phyloP scores from a whole-genome alignment of 2,113 vertebrate species.

The Alligator sinensis region DNA sequence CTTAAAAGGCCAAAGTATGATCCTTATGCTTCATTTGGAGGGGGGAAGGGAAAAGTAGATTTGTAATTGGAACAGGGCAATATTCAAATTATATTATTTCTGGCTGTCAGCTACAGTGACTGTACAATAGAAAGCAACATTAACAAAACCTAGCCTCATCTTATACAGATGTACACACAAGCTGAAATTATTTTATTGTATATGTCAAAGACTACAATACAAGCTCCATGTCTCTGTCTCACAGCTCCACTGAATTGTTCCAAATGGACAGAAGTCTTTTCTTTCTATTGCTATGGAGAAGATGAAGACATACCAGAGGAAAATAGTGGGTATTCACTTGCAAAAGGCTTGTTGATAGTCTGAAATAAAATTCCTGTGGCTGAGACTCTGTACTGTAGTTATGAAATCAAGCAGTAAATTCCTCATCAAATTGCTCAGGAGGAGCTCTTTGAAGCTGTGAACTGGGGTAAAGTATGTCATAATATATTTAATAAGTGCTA shows the following conservation, averaged over 20 bases:
- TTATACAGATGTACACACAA: background rate
- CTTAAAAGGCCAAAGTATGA: too few relatives aligned
- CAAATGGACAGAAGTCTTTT: slow-evolving; percentile 5
- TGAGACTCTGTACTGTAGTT: slow-evolving; percentile 22
- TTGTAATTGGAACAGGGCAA: too few relatives aligned
- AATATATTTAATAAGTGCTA: slow-evolving; percentile 25
- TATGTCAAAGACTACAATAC: background rate
- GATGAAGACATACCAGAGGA: slow-evolving; percentile 3
- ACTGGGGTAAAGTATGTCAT: background rate
- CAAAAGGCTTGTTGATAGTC: slow-evolving; percentile 27
- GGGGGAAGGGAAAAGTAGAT: too few relatives aligned
- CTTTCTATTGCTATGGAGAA: background rate
- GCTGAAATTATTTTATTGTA: background rate
- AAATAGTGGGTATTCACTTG: slow-evolving; percentile 44
- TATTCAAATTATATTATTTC: too few relatives aligned
- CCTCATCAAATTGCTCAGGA: rapidly evolving
- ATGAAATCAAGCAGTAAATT: slow-evolving; percentile 21
- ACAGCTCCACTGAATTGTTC: slow-evolving; percentile 5
- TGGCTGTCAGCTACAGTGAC: too few relatives aligned
- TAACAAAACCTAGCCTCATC: background rate
- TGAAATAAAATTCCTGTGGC: slow-evolving; percentile 41
- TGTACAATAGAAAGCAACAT: too few relatives aligned
- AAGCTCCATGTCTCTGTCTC: background rate
- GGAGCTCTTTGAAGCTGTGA: slow-evolving; percentile 2
- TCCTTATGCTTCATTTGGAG: too few relatives aligned